Base-by-base conservation (phyloP, 1,140 invertebrate species). In the Conopomorpha cramerella region DNA sequence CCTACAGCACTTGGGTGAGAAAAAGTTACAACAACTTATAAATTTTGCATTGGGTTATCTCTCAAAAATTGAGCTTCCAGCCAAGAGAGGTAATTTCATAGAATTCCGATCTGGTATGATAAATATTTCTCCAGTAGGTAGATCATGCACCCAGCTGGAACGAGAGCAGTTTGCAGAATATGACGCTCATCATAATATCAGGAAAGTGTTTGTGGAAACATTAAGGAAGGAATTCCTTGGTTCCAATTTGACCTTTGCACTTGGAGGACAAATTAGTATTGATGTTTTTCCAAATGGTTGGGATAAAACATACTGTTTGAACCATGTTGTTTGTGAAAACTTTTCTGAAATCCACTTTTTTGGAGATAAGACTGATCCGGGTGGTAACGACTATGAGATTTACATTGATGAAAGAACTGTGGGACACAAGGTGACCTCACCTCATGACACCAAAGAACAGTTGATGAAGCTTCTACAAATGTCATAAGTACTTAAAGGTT, bases 381-480 rank as follows among this genome's bases (percentile, higher is more conserved):
- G 97, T 33, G 98, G 96, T 8, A 99, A 99, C 77, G 98, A 99
- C 77, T 84, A 96, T 81, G 96, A 98, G 68, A 95, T 99, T 36
- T 99, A 84, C 65, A 84, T 81, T 43, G 93, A 99, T 78, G 59
- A 83, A 13, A 74, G 92, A 41, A 95, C 92, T 2, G 84, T 92
- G 30, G 95, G 96, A 2, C 92, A 98, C 68, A 86, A 82, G 33
- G 96, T 99, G 0, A 84, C 71, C 1, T 85, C 82, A 53, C 95
- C 96, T 0, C 82, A 89, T 16, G 92, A 99, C 55, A 99, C 96
- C 0, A 81, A 85, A 38, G 71, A 83, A 46, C 87, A 93, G 59
- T 55, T 97, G 0, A 81, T 81, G 36, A 63, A 82, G 46, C 62
- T 80, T 39, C 74, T 85, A 4, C 61, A 65, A 51, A 53, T 73